Base-by-base conservation (phyloP, 1,140 invertebrate species). In the Drosophila sp. region DNA sequence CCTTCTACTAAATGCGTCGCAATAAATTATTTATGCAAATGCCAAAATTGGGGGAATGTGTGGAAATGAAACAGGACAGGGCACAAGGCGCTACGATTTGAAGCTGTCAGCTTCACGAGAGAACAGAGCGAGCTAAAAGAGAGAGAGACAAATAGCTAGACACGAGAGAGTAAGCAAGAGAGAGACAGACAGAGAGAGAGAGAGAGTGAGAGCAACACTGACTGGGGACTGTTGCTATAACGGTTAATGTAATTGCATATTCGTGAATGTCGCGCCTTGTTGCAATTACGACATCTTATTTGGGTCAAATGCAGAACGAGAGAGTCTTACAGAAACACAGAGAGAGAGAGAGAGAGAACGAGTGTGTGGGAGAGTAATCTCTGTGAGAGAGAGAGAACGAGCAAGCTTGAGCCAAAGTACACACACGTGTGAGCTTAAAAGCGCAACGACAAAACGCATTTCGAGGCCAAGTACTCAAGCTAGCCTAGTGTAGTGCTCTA, bases 201-300 rank as follows among this genome's bases (percentile, higher is more conserved):
- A 25, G 57, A 32, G 32, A 55, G 60, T 32, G 66, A 35, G 67
- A 41, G 57, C 38, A 60, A 30, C 1, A 29, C 29, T 62, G 69
- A 23, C 61, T 66, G 30, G 67, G 66, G 83, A 79, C 70, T 80
- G 74, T 87, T 79, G 79, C 76, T 79, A 72, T 66, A 55, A 40
- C 58, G 56, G 32, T 70, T 72, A 87, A 83, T 70, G 79, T 89
- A 82, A 87, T 83, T 82, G 76, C 79, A 83, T 68, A 83, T 75
- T 71, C 63, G 80, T 81, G 74, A 75, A 85, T 86, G 83, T 86
- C 76, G 84, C 79, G 79, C 84, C 77, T 87, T 87, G 67, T 76
- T 87, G 84, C 84, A 87, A 89, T 87, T 87, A 89, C 84, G 77
- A 80, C 84, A 87, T 87, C 84, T 83, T 87, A 89, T 89, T 87